Conservation (phyloP, 2,888 invertebrate genomes). For the Selenia dentaria region DNA sequence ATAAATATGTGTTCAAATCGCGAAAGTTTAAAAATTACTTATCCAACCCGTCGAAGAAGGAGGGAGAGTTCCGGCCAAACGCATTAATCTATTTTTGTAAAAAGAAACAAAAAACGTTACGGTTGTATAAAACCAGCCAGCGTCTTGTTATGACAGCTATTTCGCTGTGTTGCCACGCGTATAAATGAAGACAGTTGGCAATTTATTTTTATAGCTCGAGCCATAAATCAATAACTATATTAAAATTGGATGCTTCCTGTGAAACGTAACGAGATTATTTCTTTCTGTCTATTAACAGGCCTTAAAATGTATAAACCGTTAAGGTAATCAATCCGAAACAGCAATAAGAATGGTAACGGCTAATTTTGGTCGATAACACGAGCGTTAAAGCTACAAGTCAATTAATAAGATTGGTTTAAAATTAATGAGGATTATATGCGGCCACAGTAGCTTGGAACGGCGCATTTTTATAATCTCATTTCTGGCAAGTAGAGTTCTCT, state of each 20-base stretch:
- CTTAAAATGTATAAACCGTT: constrained; percentile 28
- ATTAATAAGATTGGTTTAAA: constrained; percentile 32
- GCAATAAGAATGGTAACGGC: constrained; percentile 21
- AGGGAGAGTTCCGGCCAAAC: background rate
- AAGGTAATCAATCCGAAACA: constrained; percentile 27
- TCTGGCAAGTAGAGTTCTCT: too few relatives aligned
- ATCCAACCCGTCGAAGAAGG: too few relatives aligned
- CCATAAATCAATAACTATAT: constrained; percentile 32
- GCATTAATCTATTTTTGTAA: constrained; percentile 7
- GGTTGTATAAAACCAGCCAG: background rate
- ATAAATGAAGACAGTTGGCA: constrained; percentile 24
- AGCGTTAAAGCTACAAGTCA: constrained; percentile 35
- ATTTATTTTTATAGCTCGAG: constrained; percentile 27
- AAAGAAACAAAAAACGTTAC: constrained; percentile 2
- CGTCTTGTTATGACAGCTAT: constrained; percentile 15
- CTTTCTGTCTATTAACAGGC: constrained; percentile 26
- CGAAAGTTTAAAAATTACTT: too few relatives aligned
- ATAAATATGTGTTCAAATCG: too few relatives aligned
- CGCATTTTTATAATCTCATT: constrained; percentile 31
- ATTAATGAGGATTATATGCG: constrained; percentile 30
- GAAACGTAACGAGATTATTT: constrained; percentile 23
- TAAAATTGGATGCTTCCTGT: constrained; percentile 31
- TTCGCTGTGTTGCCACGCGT: constrained; percentile 15
- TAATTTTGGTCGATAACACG: constrained; percentile 27
- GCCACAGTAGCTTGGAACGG: constrained; percentile 4